Conservation (phyloP, 1,140 invertebrate genomes). For the Leptoteleia sp. region DNA sequence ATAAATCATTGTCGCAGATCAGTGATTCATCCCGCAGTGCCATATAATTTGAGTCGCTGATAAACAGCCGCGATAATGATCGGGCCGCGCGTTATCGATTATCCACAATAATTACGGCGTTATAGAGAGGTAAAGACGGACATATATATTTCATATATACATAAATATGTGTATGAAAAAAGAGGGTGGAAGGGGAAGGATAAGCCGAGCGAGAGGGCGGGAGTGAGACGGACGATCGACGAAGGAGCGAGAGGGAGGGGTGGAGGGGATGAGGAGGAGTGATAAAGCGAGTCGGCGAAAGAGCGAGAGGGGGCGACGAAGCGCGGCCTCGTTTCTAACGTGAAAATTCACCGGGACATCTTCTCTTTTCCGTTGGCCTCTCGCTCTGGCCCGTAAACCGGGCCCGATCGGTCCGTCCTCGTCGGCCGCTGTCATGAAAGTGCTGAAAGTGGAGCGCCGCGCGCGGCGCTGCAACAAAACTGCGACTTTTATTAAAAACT, state of each 20-base stretch:
- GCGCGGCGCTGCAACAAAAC: constrained; percentile 69
- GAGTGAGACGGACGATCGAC: too few species aligned
- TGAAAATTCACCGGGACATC: constrained; percentile 70
- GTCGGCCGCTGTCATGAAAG: constrained; percentile 69
- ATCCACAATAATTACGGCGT: too few species aligned
- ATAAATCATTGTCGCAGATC: constrained; percentile 34
- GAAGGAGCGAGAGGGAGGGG: too few species aligned
- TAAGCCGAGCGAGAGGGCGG: constrained; percentile 4
- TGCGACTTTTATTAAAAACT: constrained; percentile 73
- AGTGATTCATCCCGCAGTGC: constrained; percentile 16
- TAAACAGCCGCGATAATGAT: constrained; percentile 23
- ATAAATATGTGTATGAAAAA: too few species aligned
- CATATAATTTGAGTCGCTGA: constrained; percentile 16
- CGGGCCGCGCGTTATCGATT: not conserved
- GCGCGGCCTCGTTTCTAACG: constrained; percentile 68
- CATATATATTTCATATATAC: too few species aligned
- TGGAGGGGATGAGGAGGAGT: not conserved
- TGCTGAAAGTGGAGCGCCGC: constrained; percentile 72
- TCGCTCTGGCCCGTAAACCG: constrained; percentile 56
- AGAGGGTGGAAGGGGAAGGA: too few species aligned
- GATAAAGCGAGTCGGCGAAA: not conserved
- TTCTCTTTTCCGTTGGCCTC: constrained; percentile 60
- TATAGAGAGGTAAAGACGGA: too few species aligned
- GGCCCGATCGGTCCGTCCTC: constrained; percentile 22
- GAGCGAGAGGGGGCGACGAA: not conserved